These are phyloP conservation scores for Drosophila ananassae DNA, from an alignment of 1,140 invertebrate species.

Conservation along the genomic window DNA sequence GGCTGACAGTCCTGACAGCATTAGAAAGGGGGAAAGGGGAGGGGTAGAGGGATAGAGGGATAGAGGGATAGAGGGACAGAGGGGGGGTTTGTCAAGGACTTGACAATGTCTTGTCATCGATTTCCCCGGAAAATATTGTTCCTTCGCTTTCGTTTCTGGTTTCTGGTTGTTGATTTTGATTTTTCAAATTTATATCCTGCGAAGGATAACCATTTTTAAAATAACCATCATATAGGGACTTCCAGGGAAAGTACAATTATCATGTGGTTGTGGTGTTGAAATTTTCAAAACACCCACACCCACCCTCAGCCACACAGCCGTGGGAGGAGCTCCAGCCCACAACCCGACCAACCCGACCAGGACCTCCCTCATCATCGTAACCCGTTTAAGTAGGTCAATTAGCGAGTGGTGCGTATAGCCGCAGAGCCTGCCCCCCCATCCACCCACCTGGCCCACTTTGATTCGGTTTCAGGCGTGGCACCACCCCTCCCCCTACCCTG, in stretches of 20 bases:
- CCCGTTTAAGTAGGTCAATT: conserved; percentile 65
- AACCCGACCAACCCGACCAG: background rate
- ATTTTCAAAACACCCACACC: background rate
- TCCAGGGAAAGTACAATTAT: conserved; percentile 52
- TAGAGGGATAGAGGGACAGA: too few relatives aligned
- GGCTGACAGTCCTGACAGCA: conserved; percentile 11
- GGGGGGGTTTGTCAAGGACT: conserved; percentile 18
- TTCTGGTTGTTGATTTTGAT: too few relatives aligned
- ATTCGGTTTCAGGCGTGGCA: background rate
- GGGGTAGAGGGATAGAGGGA: too few relatives aligned
- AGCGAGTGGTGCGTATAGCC: conserved; percentile 15
- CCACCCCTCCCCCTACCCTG: background rate
- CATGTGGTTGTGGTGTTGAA: conserved; percentile 9
- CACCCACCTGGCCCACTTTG: background rate
- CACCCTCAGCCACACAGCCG: too few relatives aligned
- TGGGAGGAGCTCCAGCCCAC: too few relatives aligned
- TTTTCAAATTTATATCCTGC: too few relatives aligned
- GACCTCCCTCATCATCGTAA: conserved; percentile 3
- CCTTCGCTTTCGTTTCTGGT: background rate
- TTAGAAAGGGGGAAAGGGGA: background rate
- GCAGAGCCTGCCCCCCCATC: background rate
- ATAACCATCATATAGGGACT: background rate
- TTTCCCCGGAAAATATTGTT: conserved; percentile 13
- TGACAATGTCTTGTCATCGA: conserved; percentile 53
- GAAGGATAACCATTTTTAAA: too few relatives aligned